Conservation (phyloP, 2,113 vertebrate species). For the Scortum barcoo region DNA sequence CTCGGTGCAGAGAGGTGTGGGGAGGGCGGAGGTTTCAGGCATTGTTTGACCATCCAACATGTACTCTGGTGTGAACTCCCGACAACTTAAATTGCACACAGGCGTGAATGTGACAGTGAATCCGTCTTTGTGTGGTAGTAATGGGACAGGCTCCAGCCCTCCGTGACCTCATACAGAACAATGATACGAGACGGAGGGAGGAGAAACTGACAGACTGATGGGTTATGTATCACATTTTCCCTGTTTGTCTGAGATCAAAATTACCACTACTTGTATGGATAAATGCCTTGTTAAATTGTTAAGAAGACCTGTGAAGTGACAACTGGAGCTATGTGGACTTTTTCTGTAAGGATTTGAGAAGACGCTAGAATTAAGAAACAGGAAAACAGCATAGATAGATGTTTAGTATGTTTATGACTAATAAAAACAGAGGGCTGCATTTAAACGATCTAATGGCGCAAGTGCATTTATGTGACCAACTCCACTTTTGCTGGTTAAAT, state of each 20-base stretch:
- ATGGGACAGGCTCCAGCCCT: neutral
- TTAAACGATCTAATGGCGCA: too few species aligned
- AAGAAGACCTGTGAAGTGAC: too few species aligned
- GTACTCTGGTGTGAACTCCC: neutral
- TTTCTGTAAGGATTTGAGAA: neutral
- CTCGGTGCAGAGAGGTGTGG: too few species aligned
- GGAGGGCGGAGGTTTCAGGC: too few species aligned
- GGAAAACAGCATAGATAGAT: neutral
- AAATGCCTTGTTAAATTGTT: neutral
- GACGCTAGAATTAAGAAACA: neutral
- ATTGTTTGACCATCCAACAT: too few species aligned
- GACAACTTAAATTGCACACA: slow-evolving; percentile 1
- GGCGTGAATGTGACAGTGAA: neutral
- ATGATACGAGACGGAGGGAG: neutral
- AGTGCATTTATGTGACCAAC: too few species aligned
- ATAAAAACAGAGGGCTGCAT: neutral
- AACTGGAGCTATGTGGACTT: neutral
- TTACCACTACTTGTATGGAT: neutral
- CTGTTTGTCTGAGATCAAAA: neutral
- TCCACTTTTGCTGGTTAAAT: too few species aligned
- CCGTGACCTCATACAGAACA: neutral
- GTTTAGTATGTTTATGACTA: neutral
- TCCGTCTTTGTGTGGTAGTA: neutral
- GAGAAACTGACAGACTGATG: neutral
- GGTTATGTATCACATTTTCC: too few species aligned